phyloP scores from a whole-genome alignment of 2,888 invertebrate species.

The Rugalucina vietnamica region DNA sequence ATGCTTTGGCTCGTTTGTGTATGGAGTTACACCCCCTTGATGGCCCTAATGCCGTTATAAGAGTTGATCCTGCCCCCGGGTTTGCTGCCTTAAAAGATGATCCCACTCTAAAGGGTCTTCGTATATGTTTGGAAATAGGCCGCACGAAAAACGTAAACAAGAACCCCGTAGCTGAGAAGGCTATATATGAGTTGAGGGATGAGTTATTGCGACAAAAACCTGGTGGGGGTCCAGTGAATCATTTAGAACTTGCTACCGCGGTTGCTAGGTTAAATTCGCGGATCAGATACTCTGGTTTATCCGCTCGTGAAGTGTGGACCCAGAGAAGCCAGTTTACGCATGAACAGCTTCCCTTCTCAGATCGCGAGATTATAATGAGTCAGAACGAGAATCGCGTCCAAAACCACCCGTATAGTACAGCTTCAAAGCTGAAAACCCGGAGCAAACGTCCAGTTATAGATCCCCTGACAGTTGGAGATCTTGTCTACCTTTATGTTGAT shows the following conservation, averaged over 20 bases:
- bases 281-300: constrained; percentile 55
- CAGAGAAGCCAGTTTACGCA: constrained; percentile 64
- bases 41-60: constrained; percentile 59
- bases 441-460: constrained; percentile 33
- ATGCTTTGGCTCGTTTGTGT: constrained; percentile 31
- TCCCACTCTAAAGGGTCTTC: constrained; percentile 21
- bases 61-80: constrained; percentile 61
- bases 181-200: constrained; percentile 65
- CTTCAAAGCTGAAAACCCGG: background rate
- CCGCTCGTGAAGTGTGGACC: constrained; percentile 59
- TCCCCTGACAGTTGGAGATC: constrained; percentile 46
- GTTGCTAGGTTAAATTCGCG: constrained; percentile 54
- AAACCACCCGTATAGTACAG: constrained; percentile 59
- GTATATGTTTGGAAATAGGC: constrained; percentile 55
- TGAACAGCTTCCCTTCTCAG: constrained; percentile 51
- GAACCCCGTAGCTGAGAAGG: constrained; percentile 41
- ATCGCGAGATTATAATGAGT: constrained; percentile 39
- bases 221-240: constrained; percentile 9
- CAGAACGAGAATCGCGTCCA: constrained; percentile 38
- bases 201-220: constrained; percentile 64
- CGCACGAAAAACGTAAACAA: constrained; percentile 60
- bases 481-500: constrained; percentile 53
- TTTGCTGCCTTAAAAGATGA: constrained; percentile 43
- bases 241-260: constrained; percentile 5
- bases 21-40: constrained; percentile 51